These are phyloP conservation scores for Spheniscus humboldti DNA, from an alignment of 2,797 vertebrate genomes.

Conservation along the genomic window DNA sequence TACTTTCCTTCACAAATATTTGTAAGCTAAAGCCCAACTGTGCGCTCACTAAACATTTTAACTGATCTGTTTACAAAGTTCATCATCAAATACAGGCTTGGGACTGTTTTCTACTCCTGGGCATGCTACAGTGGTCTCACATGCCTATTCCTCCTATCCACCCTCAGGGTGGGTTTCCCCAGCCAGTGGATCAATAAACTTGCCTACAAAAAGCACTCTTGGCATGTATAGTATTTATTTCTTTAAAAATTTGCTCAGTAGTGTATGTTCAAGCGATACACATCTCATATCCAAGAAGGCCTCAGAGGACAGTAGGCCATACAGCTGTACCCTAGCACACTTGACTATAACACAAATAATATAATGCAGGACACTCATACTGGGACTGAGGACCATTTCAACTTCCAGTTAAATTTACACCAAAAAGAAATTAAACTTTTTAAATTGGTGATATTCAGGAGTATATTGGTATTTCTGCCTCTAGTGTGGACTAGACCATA, in stretches of 20 bases:
- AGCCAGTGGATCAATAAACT: neutral
- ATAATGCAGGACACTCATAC: neutral
- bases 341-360: neutral
- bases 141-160: neutral
- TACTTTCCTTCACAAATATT: neutral
- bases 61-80: neutral
- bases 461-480: neutral
- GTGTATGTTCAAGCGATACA: neutral
- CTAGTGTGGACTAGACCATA: neutral
- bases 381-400: neutral
- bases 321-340: neutral
- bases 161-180: neutral
- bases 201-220: neutral
- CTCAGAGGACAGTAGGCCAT: neutral
- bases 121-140: neutral
- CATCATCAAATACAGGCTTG: neutral
- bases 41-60: neutral
- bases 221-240: neutral
- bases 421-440: neutral
- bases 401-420: neutral
- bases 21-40: neutral
- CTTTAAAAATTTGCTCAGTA: neutral
- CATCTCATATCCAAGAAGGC: neutral
- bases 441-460: neutral
- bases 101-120: neutral